Conservation (phyloP, 2,797 vertebrate genomes). For the Tachyglossus aculeatus region DNA sequence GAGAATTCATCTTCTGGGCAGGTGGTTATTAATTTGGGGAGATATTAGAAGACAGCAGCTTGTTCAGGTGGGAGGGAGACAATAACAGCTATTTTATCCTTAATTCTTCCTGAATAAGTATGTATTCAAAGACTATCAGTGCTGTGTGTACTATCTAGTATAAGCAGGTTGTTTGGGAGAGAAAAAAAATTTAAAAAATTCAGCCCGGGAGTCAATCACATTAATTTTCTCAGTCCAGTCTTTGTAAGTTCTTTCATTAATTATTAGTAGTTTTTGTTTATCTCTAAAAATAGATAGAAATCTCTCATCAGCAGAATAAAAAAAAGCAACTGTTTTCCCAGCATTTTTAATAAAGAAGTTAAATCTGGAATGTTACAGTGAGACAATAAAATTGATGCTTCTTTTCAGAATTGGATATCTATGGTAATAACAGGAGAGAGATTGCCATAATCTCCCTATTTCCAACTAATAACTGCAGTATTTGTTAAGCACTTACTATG, state of each 20-base stretch:
- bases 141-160: not conserved
- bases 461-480: not conserved
- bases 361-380: not conserved
- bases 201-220: slow-evolving; percentile 27
- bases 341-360: not conserved
- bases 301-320: slow-evolving; percentile 50
- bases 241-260: slow-evolving; percentile 60
- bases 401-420: not conserved
- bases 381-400: not conserved
- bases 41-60: slow-evolving; percentile 3
- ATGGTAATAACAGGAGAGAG: slow-evolving; percentile 8
- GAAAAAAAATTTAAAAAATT: not conserved
- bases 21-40: not conserved
- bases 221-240: slow-evolving; percentile 18
- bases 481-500: no score
- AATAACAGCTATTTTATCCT: no score
- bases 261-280: slow-evolving; percentile 40
- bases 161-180: slow-evolving; percentile 14
- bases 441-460: not conserved
- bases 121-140: not conserved
- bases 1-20: slow-evolving; percentile 12
- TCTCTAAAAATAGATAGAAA: slow-evolving; percentile 58
- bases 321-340: slow-evolving; percentile 11
- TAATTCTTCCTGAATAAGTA: no score
- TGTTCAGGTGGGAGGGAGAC: not conserved